Evolutionary conservation across 1,140 invertebrate species (phyloP), one percentile per base, ranked within the genome.

Genomic region (Chrysopa pallens): DNA sequence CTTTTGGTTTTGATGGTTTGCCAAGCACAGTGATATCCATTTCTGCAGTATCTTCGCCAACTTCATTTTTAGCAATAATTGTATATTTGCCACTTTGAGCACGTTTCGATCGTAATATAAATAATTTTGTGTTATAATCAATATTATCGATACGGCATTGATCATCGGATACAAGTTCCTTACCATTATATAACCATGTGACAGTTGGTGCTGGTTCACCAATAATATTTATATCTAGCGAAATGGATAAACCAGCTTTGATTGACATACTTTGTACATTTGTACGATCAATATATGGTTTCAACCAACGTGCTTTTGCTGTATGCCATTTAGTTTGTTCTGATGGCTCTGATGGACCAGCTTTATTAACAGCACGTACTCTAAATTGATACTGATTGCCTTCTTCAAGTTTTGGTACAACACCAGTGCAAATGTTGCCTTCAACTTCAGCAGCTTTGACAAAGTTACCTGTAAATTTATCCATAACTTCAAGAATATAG

Each of bases 381-480:
- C 95, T 69, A 70, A 98, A 98, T 66, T 96, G 87, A 56, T 92
- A 92, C 51, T 88, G 86, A 57, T 92, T 87, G 14, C 92, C 93
- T 64, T 93, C 86, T 56, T 87, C 86, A 43, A 98, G 64, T 62
- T 85, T 85, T 1, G 78, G 79, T 2, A 97, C 88, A 13, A 78
- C 78, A 13, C 84, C 87, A 52, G 80, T 76, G 52, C 84, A 87
- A 39, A 72, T 61, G 41, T 83, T 80, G 29, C 85, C 85, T 44
- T 74, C 66, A 29, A 85, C 69, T 64, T 90, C 85, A 2, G 73
- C 79, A 23, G 78, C 82, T 63, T 85, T 76, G 0, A 68, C 59
- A 51, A 73, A 84, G 28, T 59, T 61, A 5, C 68, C 66, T 29
- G 69, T 72, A 50, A 73, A 78, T 60, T 83, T 86, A 38, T 83